A percentile compares a stretch with the other conserved stretches of the same genome.
Evolutionary conservation across 2,888 invertebrate species (phyloP).

Genomic region (Catocala fraxini): DNA sequence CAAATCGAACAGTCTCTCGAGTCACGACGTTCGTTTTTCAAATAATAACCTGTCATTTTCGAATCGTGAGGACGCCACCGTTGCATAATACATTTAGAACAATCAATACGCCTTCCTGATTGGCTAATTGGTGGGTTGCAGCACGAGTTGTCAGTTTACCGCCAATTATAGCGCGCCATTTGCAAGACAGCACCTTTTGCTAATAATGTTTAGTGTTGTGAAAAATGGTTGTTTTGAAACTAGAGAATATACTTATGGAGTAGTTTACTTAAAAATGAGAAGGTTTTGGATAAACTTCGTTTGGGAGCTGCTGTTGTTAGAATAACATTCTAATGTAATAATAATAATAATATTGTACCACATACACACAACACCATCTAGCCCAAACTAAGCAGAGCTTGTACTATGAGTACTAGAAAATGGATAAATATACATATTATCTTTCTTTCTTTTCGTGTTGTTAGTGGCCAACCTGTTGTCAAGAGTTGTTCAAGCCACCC

Average conservation of each 20-base stretch:
- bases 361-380: too few species aligned
- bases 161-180: constrained; percentile 33
- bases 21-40: constrained; percentile 46
- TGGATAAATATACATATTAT: too few species aligned
- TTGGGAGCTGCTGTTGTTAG: too few species aligned
- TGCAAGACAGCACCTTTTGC: constrained; percentile 2
- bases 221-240: neutral
- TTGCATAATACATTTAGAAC: constrained; percentile 34
- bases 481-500: too few species aligned
- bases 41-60: constrained; percentile 42
- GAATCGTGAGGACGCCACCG: constrained; percentile 43
- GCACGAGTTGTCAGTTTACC: constrained; percentile 45
- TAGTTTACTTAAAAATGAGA: too few species aligned
- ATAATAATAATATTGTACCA: too few species aligned
- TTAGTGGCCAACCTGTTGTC: too few species aligned
- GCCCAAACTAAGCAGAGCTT: too few species aligned
- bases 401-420: too few species aligned
- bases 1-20: constrained; percentile 11
- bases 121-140: constrained; percentile 49
- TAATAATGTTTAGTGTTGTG: neutral
- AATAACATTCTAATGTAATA: too few species aligned
- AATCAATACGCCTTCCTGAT: constrained; percentile 49
- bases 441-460: too few species aligned
- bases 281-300: too few species aligned
- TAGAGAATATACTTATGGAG: neutral